Evolutionary conservation across 2,797 vertebrate genomes (phyloP).

Genomic region (Mormyrus hasselquistii): DNA sequence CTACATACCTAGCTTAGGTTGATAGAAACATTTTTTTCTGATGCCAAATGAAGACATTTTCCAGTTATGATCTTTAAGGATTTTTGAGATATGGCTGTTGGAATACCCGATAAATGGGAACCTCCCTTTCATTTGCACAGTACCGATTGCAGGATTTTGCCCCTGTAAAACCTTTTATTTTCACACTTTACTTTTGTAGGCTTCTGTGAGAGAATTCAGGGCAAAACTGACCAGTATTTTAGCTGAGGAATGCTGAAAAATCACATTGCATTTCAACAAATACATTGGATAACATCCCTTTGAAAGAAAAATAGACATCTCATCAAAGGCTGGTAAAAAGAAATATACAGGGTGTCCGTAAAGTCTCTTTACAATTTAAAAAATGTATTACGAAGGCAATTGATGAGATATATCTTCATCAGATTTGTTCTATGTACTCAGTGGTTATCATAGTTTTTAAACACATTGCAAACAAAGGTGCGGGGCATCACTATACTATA

Average conservation of each 20-base stretch:
- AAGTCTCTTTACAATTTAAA: neutral
- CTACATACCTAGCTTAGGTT: neutral
- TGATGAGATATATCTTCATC: neutral
- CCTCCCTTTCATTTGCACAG: neutral
- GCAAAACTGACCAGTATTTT: neutral
- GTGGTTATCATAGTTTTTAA: neutral
- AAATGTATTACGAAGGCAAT: neutral
- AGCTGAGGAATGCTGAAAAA: neutral
- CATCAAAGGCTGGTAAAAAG: neutral
- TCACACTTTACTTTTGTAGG: neutral
- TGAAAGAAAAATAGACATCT: neutral
- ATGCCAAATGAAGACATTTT: neutral
- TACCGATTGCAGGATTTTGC: neutral
- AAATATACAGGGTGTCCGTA: neutral
- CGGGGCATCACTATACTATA: neutral
- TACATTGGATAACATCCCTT: neutral
- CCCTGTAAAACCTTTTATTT: neutral
- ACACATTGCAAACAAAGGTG: neutral
- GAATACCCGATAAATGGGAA: neutral
- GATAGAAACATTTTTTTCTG: neutral
- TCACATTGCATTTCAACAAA: neutral
- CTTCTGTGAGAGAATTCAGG: neutral
- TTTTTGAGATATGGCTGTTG: neutral
- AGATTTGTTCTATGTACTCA: neutral
- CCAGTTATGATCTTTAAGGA: neutral